Evolutionary conservation across 2,113 vertebrate genomes (phyloP).

Genomic region (Rhadina sibilatrix): DNA sequence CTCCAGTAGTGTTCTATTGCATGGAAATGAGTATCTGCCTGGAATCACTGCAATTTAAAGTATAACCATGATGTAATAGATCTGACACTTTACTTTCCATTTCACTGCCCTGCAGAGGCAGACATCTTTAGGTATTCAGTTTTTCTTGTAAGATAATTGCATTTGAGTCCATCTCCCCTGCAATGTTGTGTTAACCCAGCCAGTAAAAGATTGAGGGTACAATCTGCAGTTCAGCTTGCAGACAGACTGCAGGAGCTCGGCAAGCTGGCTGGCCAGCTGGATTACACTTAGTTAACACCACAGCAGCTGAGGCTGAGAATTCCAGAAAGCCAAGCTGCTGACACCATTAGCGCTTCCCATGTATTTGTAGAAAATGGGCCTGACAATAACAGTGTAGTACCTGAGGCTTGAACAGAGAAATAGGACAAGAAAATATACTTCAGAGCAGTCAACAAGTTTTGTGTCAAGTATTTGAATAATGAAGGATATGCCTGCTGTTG

Average conservation of each 20-base stretch:
- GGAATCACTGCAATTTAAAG: not conserved
- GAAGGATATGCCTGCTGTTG: not conserved
- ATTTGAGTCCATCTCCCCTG: not conserved
- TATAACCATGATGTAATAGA: not conserved
- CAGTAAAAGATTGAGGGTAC: not conserved
- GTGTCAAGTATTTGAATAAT: not conserved
- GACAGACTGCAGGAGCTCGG: not conserved
- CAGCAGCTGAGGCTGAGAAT: not conserved
- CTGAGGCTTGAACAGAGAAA: not conserved
- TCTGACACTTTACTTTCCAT: not conserved
- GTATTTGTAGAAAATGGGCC: not conserved
- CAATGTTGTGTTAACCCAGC: not conserved
- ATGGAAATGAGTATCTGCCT: not conserved
- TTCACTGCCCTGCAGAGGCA: not conserved
- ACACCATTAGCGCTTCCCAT: fast-evolving
- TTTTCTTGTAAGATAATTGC: not conserved
- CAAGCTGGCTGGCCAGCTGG: not conserved
- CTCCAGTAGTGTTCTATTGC: not conserved
- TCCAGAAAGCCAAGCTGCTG: not conserved
- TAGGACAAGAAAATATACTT: not conserved
- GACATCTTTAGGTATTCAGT: not conserved
- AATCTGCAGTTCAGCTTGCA: not conserved
- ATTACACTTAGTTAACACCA: not conserved
- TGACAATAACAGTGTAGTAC: not conserved
- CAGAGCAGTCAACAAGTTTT: not conserved